Base-by-base conservation (phyloP, 2,113 vertebrate genomes). In the Irena cyanogastra region DNA sequence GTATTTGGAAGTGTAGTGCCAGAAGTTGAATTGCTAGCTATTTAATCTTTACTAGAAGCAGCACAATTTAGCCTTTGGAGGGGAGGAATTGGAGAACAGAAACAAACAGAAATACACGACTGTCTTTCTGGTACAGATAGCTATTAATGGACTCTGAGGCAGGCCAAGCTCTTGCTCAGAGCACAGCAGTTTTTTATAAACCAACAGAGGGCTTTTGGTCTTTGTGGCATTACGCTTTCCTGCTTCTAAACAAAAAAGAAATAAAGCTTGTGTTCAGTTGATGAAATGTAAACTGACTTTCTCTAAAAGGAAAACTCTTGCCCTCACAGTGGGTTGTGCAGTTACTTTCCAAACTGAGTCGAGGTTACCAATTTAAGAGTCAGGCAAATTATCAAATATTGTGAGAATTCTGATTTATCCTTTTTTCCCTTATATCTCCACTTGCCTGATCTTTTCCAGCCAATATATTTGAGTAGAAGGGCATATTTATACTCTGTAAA, bases 191-290 rank as follows among this genome's bases (percentile, higher is more conserved):
- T 85, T 95, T 93, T 96, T 95, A 93, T 96, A 70, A 92, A 90
- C 89, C 88, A 87, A 95, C 93, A 94, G 89, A 97, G 87, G 94
- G 90, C 92, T 97, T 95, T 97, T 94, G 94, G 89, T 95, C 90
- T 89, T 94, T 61, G 88, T 87, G 88, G 86, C 77, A 30, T 81
- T 41, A 90, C 23, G 23, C 84, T 95, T 92, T 97, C 87, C 92
- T 97, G 92, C 92, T 89, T 35, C 35, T n/a, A 78, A 82, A 72
- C 70, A 81, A 97, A 88, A 91, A 94, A 94, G 94, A 93, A 95
- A 66, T 85, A 78, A 94, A 95, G 93, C 93, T 89, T 87, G 76
- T 94, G 86, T 94, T 95, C 93, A 82, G 65, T 47, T 95, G 70
- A 79, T 65, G 94, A 93, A 95, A 77, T 83, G 92, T 95, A 94